These are phyloP conservation scores for Pseudomugil gertrudae DNA, from an alignment of 2,797 vertebrate genomes.

Conservation along the genomic window DNA sequence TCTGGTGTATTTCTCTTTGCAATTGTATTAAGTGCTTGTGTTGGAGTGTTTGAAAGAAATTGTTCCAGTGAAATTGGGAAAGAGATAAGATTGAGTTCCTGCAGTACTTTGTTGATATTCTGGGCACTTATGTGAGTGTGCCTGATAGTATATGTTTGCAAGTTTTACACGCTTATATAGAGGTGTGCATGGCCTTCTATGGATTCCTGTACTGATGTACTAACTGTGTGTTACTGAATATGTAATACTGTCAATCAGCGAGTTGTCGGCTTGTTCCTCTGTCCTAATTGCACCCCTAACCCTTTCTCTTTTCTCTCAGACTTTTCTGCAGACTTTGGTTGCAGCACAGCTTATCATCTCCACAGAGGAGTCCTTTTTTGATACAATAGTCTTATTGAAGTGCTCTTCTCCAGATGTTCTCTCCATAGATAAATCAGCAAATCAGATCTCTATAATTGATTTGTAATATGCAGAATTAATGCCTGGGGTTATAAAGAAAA, in stretches of 20 bases:
- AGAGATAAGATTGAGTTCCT: constrained; percentile 34
- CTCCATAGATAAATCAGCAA: constrained; percentile 78
- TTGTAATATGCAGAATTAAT: constrained; percentile 84
- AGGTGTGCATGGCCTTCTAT: constrained; percentile 5
- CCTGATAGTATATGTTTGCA: constrained; percentile 10
- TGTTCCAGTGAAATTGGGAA: constrained; percentile 33
- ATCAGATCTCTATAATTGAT: constrained; percentile 85
- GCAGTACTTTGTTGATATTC: constrained; percentile 22
- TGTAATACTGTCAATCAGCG: constrained; percentile 62
- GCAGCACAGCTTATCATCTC: constrained; percentile 59
- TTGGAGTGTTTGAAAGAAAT: constrained; percentile 39
- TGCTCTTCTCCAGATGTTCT: constrained; percentile 81
- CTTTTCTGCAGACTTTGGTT: constrained; percentile 59
- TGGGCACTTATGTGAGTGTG: neutral
- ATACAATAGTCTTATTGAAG: constrained; percentile 83
- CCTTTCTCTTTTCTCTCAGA: constrained; percentile 53
- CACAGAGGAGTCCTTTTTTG: constrained; percentile 71
- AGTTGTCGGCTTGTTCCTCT: constrained; percentile 54
- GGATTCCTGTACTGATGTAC: constrained; percentile 32
- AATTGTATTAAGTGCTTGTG: constrained; percentile 21
- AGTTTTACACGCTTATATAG: constrained; percentile 44
- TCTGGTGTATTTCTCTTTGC: constrained; percentile 22
- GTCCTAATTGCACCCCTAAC: constrained; percentile 74
- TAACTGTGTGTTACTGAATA: constrained; percentile 58
- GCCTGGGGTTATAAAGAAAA: constrained; percentile 79